Base-by-base conservation (phyloP, 2,113 vertebrate genomes). In the Pao palembangensis region DNA sequence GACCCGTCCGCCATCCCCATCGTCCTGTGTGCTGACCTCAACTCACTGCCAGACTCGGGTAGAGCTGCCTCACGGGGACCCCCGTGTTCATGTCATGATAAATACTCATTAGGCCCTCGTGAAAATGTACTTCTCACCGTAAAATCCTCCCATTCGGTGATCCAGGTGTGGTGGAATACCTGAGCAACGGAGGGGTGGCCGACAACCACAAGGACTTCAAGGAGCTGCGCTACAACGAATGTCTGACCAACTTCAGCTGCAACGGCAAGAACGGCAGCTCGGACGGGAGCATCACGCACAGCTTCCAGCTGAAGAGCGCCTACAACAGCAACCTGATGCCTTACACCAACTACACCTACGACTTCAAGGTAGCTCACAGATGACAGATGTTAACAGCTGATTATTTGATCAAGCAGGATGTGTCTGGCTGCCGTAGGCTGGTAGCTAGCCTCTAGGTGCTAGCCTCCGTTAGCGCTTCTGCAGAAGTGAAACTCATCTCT, bases 161-260 rank as follows among this genome's bases (percentile, higher is more conserved):
- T 51, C 46, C 88, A 99, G 97, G 97, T 82, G 97, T 99, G 8
- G 96, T 99, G 86, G 97, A 99, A 71, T 99, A 96, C 86, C 91
- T 99, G 82, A 99, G 95, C 88, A 94, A 93, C 0, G 96, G 97
- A 61, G 95, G 94, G 17, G 96, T 99, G 49, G 94, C 96, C 0
- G 96, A 98, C 82, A 99, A 96, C 91, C 97, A 99, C 91, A 99
- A 99, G 87, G 97, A 99, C 91, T 98, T 99, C 85, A 98, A 96
- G 86, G 96, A 99, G 88, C 86, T 99, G 31, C 94, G 94, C 71
- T 99, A 99, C 82, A 95, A 89, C 6, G 95, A 98, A 76, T 98
- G 95, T 92, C 91, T 99, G 61, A 95, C 93, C 90, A 99, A 99
- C 93, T 99, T 99, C 93, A 99, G 86, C 49, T 98, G 97, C 90